A percentile compares a stretch with the other conserved stretches of the same genome.
phyloP scores from a whole-genome alignment of 2,797 vertebrate genomes.

The Telmatherina bonti region DNA sequence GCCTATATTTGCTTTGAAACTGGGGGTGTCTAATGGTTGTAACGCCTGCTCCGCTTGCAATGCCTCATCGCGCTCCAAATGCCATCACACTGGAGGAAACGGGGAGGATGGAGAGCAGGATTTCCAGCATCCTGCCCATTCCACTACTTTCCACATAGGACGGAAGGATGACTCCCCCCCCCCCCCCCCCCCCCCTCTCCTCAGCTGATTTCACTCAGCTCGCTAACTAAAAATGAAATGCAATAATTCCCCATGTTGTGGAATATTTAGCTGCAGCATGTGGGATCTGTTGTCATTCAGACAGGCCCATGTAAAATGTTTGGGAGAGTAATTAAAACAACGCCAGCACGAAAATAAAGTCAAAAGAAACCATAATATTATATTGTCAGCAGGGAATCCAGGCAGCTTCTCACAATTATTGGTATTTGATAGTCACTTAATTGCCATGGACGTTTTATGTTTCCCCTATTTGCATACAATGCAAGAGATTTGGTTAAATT shows the following conservation, averaged over 20 bases:
- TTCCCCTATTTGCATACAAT: slow-evolving; percentile 10
- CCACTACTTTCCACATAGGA: slow-evolving; percentile 66
- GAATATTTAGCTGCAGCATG: slow-evolving; percentile 49
- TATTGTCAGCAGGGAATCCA: slow-evolving; percentile 8
- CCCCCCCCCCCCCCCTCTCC: not conserved
- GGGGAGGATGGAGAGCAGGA: slow-evolving; percentile 66
- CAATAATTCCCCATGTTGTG: slow-evolving; percentile 46
- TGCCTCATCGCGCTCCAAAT: slow-evolving; percentile 70
- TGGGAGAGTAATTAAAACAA: slow-evolving; percentile 59
- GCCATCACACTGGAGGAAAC: slow-evolving; percentile 75
- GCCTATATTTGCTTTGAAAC: slow-evolving; percentile 60
- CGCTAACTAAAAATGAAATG: slow-evolving; percentile 63
- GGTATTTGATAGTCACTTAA: slow-evolving; percentile 21
- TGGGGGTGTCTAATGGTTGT: slow-evolving; percentile 30
- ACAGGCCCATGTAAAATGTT: slow-evolving; percentile 46
- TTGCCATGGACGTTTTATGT: slow-evolving; percentile 16
- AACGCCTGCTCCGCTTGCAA: slow-evolving; percentile 50
- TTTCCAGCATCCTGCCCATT: slow-evolving; percentile 60
- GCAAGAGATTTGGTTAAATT: slow-evolving; percentile 6
- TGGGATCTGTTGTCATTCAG: slow-evolving; percentile 45
- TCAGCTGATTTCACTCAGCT: slow-evolving; percentile 52
- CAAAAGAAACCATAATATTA: not conserved
- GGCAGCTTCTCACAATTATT: slow-evolving; percentile 12
- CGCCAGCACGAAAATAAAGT: slow-evolving; percentile 25
- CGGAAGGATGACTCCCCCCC: slow-evolving; percentile 53